Evolutionary conservation across 2,113 vertebrate genomes (phyloP), one percentile per base, ranked within the genome.

Genomic region (Stomatorhinus ivindoensis): DNA sequence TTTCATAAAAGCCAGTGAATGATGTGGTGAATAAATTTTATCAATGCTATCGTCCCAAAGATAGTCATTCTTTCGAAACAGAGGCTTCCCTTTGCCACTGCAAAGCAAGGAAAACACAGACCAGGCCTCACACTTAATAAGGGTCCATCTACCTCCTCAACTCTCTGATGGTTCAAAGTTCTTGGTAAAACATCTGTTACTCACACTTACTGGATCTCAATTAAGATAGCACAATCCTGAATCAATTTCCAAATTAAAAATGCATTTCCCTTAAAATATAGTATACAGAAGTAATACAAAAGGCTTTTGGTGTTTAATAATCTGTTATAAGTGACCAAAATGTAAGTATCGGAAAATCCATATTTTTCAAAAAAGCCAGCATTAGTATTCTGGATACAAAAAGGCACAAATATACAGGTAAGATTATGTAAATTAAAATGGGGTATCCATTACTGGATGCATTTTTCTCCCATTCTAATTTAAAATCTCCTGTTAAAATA

Each of bases 351-450:
- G 2, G 9, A 35, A 44, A 27, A 17, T 21, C n/a, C 21, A 10
- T 27, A 48, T 21, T 88, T n/a, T 48, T 48, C 19, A 10, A 80
- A 31, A 80, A 27, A 39, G 51, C 76, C 11, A 35, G 4, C 55
- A 89, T 89, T 89, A 84, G 88, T 55, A 89, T 89, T 55, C 76
- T 53, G 21, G 76, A 31, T 53, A 58, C 4, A 58, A 83, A 92
- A 90, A 86, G 89, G 89, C 82, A 89, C 69, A 89, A 93, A 92
- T 93, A 93, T 92, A 93, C 92, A 93, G 94, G 94, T 94, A 94
- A 93, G 94, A 95, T 95, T 95, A 95, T 95, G 94, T 94, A 95
- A 95, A 95, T 95, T 93, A 94, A 94, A 95, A 95, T 93, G 94
- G 93, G 94, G 94, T 95, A 94, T 95, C 94, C 94, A 93, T 92